Evolutionary conservation across 1,140 invertebrate species (phyloP).

Genomic region (Formica selysi): DNA sequence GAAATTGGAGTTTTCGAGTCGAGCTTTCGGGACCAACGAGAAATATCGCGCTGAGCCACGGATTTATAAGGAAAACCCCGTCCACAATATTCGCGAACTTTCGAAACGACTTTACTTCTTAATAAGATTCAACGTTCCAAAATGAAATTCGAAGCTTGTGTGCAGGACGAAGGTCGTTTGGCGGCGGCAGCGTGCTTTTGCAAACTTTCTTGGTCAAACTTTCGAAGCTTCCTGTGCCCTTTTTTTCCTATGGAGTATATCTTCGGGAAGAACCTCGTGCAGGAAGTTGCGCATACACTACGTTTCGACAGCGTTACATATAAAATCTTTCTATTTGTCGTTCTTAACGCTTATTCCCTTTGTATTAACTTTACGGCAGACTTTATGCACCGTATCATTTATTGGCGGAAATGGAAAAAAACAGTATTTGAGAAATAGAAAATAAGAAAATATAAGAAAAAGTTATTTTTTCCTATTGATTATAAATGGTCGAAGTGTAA

Average conservation of each 20-base stretch:
- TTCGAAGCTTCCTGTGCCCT: conserved; percentile 66
- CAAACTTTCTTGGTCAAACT: conserved; percentile 69
- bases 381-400: background rate
- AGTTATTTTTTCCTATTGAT: too few relatives aligned
- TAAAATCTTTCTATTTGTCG: conserved; percentile 26
- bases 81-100: conserved; percentile 75
- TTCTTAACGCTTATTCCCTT: background rate
- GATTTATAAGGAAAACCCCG: conserved; percentile 72
- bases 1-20: conserved; percentile 70
- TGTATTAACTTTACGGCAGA: background rate
- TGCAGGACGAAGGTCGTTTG: conserved; percentile 72
- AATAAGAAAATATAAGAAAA: too few relatives aligned
- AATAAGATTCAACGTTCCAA: conserved; percentile 78
- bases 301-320: conserved; percentile 19
- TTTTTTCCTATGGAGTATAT: conserved; percentile 46
- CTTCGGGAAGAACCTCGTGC: background rate
- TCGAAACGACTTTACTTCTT: conserved; percentile 78
- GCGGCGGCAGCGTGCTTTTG: conserved; percentile 64
- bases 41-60: conserved; percentile 66
- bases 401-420: background rate
- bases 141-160: conserved; percentile 77
- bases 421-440: background rate
- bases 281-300: conserved; percentile 11
- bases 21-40: conserved; percentile 45
- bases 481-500: too few relatives aligned